Percentiles rank a stretch among this genome's conserved stretches.
Evolutionary conservation across 2,888 invertebrate species (phyloP).

Genomic region (Leptodirus hochenwartii): DNA sequence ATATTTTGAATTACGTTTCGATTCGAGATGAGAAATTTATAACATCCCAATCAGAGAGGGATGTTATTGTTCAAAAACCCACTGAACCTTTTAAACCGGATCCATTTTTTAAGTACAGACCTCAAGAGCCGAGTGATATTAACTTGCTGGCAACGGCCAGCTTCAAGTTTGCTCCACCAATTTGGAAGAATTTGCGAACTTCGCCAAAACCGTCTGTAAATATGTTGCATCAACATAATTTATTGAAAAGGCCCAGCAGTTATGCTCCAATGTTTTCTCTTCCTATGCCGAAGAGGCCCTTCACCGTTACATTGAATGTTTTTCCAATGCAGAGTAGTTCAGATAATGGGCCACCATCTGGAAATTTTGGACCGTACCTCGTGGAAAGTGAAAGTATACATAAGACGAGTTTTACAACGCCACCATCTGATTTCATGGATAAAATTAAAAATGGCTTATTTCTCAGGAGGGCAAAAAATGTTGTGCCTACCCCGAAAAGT

Average conservation of each 20-base stretch:
- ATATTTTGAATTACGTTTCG: conserved; percentile 18
- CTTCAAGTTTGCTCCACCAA: conserved; percentile 26
- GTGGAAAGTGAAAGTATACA: no score
- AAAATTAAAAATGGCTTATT: no score
- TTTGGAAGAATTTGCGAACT: conserved; percentile 15
- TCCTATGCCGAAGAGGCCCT: background rate
- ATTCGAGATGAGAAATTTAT: conserved; percentile 7
- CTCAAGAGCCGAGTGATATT: conserved; percentile 53
- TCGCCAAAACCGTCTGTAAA: no score
- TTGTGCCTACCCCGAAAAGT: no score
- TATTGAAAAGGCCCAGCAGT: conserved; percentile 3
- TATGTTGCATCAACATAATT: no score
- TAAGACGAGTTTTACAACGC: no score
- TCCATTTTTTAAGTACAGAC: conserved; percentile 51
- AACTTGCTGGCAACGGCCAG: conserved; percentile 47
- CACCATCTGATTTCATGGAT: no score
- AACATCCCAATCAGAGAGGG: background rate
- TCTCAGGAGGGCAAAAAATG: no score
- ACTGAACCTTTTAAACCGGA: conserved; percentile 23
- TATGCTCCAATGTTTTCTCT: background rate
- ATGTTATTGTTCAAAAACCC: no score
- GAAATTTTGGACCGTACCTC: no score
- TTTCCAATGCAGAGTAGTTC: conserved; percentile 14
- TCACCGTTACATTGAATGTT: conserved; percentile 16
- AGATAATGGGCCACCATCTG: no score